Evolutionary conservation across 1,140 invertebrate species (phyloP), one percentile per base, ranked within the genome.

Genomic region (Diachasmimorpha longicaudata): DNA sequence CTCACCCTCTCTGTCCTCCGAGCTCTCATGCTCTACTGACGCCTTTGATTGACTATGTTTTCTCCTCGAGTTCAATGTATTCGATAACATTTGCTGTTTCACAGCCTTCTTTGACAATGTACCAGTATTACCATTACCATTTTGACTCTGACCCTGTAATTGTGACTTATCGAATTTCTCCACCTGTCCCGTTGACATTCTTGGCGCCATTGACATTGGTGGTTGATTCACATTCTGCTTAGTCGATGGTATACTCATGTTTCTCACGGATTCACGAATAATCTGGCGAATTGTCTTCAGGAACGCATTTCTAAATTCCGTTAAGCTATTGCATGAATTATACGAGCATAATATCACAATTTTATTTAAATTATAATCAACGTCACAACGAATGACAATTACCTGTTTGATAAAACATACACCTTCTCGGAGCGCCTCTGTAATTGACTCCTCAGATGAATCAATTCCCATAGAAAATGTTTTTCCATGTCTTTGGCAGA

Each of bases 401-500:
- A 97, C 95, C 95, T 97, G 90, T 98, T 99, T 10, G 97, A 98
- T 77, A 99, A 92, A 79, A 98, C 96, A 86, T 99, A 99, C 77
- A 98, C 94, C 90, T 98, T 98, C 89, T 99, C 97, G 14, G 96
- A 97, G 79, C 97, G 92, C 74, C 96, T 93, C 85, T 98, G 96
- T 73, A 97, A 91, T 88, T 98, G 97, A 86, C 96, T 97, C 81
- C 97, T 92, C 73, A 98, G 90, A 88, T 99, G 97, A 79, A 99
- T 97, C 70, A 99, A 92, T 88, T 99, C 97, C 97, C 97, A 99
- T 66, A 98, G 91, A 91, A 97, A 98, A 89, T 98, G 96, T 42
- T 94, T 95, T 82, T 98, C 96, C 93, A 96, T 96, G 84, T 98
- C 96, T 84, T 96, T 96, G 58, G 96, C 94, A 0, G 95, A 96